A percentile compares a stretch with the other conserved stretches of the same genome.
These are phyloP conservation scores for Dromococcyx pavoninus DNA, from an alignment of 2,797 vertebrate genomes.

Conservation along the genomic window DNA sequence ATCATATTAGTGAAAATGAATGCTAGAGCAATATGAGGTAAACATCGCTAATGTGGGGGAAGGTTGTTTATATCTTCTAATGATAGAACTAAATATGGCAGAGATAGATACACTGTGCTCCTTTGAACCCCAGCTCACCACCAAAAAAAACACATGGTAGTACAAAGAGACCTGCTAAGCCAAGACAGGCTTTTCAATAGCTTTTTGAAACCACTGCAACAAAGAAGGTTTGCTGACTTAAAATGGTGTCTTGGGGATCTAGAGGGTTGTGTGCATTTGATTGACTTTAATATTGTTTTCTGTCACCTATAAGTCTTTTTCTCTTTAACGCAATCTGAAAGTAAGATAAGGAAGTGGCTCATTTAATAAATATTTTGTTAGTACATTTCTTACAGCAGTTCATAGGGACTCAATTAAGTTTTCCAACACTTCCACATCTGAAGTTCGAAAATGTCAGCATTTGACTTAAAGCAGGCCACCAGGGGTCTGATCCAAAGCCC, in stretches of 20 bases:
- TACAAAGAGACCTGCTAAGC: not conserved
- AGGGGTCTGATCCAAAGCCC: not conserved
- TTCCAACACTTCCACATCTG: not conserved
- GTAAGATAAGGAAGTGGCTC: not conserved
- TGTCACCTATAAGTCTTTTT: not conserved
- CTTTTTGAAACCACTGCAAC: not conserved
- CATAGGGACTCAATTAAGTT: not conserved
- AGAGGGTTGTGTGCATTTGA: not conserved
- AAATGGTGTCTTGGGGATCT: not conserved
- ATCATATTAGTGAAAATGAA: slow-evolving; percentile 78
- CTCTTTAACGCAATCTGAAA: not conserved
- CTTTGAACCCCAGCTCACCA: slow-evolving; percentile 41
- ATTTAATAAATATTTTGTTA: not conserved
- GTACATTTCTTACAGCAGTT: not conserved
- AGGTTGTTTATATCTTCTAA: slow-evolving; percentile 9
- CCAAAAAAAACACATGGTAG: not conserved
- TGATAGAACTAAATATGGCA: slow-evolving; percentile 55
- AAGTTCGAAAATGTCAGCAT: not conserved
- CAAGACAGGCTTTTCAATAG: not conserved
- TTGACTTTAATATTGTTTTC: not conserved
- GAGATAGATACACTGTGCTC: slow-evolving; percentile 28
- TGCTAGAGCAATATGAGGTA: slow-evolving; percentile 55
- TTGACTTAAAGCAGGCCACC: not conserved
- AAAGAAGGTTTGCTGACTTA: not conserved
- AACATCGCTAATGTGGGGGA: slow-evolving; percentile 70